Base-by-base conservation (phyloP, 2,888 invertebrate species). In the Odontomyia ornata region DNA sequence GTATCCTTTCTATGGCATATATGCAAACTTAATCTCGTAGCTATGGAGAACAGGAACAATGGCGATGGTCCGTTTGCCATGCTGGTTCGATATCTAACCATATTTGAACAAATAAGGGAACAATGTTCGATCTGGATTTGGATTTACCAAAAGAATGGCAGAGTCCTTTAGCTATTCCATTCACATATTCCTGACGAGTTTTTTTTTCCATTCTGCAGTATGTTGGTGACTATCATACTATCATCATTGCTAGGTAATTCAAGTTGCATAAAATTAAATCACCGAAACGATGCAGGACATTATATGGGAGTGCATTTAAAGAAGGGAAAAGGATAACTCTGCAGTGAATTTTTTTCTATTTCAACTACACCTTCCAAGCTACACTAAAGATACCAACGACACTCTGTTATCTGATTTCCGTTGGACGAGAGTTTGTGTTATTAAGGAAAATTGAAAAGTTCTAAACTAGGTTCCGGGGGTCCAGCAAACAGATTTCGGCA, bases 211-310 rank as follows among this genome's bases (percentile, higher is more conserved):
- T n/a, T 27, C 46, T 18, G 46, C 28, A 27, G 62, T n/a, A n/a
- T 27, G 18, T 65, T 21, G 1, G 15, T 21, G 5, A 23, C 7
- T 52, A 21, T 11, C 47, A 13, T 69, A 56, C 25, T 15, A 67
- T 5, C n/a, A 25, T 72, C 56, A 27, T 72, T 30, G 27, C 4
- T 71, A 36, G 36, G 52, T 52, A 56, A 28, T 72, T 27, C 56
- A 27, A 27, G 28, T 27, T 72, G 71, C 71, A 72, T 72, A 72
- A 72, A 69, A 72, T 72, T 72, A 27, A 72, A 56, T 72, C 71
- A 72, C 18, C 1, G 69, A 36, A 36, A 65, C 30, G 65, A 23
- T 4, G 9, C 9, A 36, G 36, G 36, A 36, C 36, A 36, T 25
- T 15, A 52, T 52, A 52, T 21, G 28, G 71, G 27, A 18, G 4